Conservation (phyloP, 2,113 vertebrate genomes). For the Oplegnathus fasciatus region DNA sequence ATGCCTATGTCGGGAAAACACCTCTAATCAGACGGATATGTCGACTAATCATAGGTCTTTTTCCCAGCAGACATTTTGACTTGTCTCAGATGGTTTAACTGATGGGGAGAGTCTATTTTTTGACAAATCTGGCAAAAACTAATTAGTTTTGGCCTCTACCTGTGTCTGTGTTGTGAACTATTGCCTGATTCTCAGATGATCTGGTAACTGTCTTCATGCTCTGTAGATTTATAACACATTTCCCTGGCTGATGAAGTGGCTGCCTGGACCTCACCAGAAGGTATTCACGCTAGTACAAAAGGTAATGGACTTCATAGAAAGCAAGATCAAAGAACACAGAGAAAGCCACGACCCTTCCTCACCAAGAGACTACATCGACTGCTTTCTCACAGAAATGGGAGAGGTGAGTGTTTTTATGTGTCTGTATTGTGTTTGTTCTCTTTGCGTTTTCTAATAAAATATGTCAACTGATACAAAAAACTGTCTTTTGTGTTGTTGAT, state of each 20-base stretch:
- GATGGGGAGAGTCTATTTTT: too few species aligned
- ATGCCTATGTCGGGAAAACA: too few species aligned
- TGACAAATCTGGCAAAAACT: too few species aligned
- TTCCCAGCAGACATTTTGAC: too few species aligned
- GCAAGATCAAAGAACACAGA: constrained; percentile 81
- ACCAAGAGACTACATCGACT: constrained; percentile 88
- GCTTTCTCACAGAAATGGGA: constrained; percentile 87
- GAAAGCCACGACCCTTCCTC: constrained; percentile 81
- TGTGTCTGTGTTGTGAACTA: background rate
- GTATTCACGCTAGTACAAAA: constrained; percentile 48
- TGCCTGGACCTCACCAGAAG: constrained; percentile 86
- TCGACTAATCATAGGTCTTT: too few species aligned
- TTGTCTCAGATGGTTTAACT: too few species aligned
- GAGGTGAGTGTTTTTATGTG: constrained; percentile 79
- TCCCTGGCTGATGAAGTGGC: constrained; percentile 80
- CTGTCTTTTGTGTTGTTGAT: background rate
- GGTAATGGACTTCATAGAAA: constrained; percentile 66
- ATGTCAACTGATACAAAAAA: background rate
- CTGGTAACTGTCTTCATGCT: background rate
- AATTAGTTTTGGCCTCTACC: background rate
- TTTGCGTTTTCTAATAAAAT: background rate
- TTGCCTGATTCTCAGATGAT: background rate
- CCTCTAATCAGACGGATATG: too few species aligned
- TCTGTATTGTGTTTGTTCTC: background rate
- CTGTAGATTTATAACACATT: constrained; percentile 81